Base-by-base conservation (phyloP, 2,113 vertebrate species). In the Prietella phreatophila region DNA sequence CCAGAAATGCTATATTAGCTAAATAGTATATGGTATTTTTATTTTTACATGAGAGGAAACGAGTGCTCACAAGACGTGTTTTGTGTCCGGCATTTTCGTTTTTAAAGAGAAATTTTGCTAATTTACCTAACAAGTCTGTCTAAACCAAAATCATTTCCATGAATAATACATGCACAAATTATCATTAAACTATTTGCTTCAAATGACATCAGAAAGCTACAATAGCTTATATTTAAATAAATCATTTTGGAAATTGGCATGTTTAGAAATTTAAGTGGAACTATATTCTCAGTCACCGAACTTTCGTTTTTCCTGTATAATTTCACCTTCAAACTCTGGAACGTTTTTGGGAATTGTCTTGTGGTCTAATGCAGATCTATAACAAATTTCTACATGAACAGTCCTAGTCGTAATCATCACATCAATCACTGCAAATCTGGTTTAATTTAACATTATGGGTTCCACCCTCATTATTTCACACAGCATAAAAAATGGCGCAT, bases 1-100 rank as follows among this genome's bases (percentile, higher is more conserved):
- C 53, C 27, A 69, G 81, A 67, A 84, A 67, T 67, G 25, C 58
- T 63, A 63, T 83, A 42, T 47, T 53, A 19, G 76, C 39, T 78
- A 47, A 76, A 76, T 76, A 22, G 20, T 11, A 42, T 3, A n/a
- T n/a, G n/a, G n/a, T 42, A 5, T 42, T 42, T 47, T 47, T 50
- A 10, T 20, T 42, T 42, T 75, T 25, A 75, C 71, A 42, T 22
- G 39, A 20, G 2, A 10, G 42, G 42, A 47, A 78, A 78, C 30
- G 69, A 71, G 39, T 22, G 67, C 67, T 36, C 33, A 71, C 6
- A 33, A 39, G 69, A 20, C 33, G 1, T 71, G 10, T 42, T 75
- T 25, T 75, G 39, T 76, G 73, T 76, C 71, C 4, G 20, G 25
- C 9, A 10, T 53, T 78, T 42, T 14, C 4, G 14, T 75, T 7